These are phyloP conservation scores for Oceanodroma leucorhoa DNA, from an alignment of 2,797 vertebrate genomes.

Conservation along the genomic window DNA sequence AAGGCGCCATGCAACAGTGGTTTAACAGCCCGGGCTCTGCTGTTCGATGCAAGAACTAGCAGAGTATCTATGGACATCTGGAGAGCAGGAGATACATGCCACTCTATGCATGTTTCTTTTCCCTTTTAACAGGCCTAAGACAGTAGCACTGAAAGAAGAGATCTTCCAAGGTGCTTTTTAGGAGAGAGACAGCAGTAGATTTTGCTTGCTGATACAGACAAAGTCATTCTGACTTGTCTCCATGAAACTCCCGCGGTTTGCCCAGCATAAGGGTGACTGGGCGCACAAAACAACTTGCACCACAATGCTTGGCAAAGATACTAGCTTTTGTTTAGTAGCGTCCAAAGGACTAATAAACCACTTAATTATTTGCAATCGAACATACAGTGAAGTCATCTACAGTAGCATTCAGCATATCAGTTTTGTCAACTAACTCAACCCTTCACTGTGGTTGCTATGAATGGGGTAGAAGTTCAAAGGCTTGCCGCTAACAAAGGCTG, in stretches of 20 bases:
- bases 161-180: neutral
- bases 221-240: neutral
- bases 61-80: neutral
- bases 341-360: neutral
- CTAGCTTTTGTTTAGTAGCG: neutral
- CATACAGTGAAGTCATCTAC: neutral
- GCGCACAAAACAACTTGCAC: neutral
- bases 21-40: neutral
- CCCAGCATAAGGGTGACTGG: neutral
- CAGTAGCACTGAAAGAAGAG: neutral
- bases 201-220: neutral
- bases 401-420: fast-evolving
- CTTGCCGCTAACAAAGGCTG: neutral
- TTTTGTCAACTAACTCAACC: neutral
- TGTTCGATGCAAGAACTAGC: fast-evolving
- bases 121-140: neutral
- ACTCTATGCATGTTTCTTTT: neutral
- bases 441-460: neutral
- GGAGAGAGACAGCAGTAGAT: neutral
- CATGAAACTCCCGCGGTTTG: neutral
- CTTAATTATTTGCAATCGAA: neutral
- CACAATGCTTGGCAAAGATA: neutral
- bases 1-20: neutral
- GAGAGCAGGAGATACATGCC: neutral
- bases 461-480: neutral